These are phyloP conservation scores for Scaptomyza montana DNA, from an alignment of 1,140 invertebrate species.

Conservation along the genomic window DNA sequence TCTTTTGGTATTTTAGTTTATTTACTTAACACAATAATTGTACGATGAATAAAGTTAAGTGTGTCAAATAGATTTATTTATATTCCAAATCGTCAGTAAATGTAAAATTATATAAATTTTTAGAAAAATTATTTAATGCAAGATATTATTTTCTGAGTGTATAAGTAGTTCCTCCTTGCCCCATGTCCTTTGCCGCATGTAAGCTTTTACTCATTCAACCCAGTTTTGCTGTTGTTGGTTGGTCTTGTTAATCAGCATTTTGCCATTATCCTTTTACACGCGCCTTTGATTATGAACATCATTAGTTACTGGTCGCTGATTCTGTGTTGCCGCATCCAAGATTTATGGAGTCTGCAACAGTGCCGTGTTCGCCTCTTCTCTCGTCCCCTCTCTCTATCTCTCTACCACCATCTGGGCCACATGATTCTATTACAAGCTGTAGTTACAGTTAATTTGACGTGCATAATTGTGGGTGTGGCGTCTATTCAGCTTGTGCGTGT, in stretches of 20 bases:
- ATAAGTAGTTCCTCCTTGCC: neutral
- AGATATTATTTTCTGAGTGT: too few relatives aligned
- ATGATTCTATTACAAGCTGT: conserved; percentile 30
- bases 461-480: conserved; percentile 69
- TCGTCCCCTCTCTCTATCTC: neutral
- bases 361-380: conserved; percentile 46
- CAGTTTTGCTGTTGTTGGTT: conserved; percentile 55
- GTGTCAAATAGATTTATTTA: too few relatives aligned
- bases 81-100: too few relatives aligned
- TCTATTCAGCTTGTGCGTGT: conserved; percentile 10
- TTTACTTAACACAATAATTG: too few relatives aligned
- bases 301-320: conserved; percentile 75
- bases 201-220: conserved; percentile 6
- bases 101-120: too few relatives aligned
- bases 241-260: conserved; percentile 68
- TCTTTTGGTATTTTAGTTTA: too few relatives aligned
- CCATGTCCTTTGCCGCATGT: neutral
- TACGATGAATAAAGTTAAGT: too few relatives aligned
- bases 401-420: neutral
- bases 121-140: too few relatives aligned
- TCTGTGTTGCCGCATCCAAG: conserved; percentile 53
- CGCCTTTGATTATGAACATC: conserved; percentile 79
- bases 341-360: conserved; percentile 67
- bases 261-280: conserved; percentile 76
- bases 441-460: conserved; percentile 52